A percentile compares a stretch with the other conserved stretches of the same genome.
These are phyloP conservation scores for Micrasema minimum DNA, from an alignment of 1,140 invertebrate genomes.

Conservation along the genomic window DNA sequence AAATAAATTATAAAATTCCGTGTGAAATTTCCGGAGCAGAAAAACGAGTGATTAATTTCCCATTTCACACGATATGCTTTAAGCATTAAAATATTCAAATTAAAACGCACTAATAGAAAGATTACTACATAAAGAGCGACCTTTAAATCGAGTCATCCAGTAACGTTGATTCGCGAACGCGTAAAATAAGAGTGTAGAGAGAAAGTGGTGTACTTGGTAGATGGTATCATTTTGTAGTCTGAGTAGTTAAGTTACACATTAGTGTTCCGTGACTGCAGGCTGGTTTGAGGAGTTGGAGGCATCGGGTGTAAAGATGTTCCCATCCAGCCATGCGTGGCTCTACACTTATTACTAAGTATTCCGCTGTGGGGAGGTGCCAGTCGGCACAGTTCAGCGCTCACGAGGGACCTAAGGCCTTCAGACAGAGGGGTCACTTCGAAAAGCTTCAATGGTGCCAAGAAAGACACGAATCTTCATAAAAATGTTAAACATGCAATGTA, in stretches of 20 bases:
- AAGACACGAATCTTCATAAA: too few species aligned
- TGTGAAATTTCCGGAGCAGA: too few species aligned
- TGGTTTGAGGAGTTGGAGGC: neutral
- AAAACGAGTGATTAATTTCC: too few species aligned
- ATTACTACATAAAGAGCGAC: conserved; percentile 12
- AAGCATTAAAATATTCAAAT: too few species aligned
- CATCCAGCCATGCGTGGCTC: conserved; percentile 31
- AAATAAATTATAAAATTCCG: too few species aligned
- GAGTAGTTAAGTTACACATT: neutral
- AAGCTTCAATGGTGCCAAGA: neutral
- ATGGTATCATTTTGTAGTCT: neutral
- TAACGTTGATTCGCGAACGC: neutral
- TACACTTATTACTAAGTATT: too few species aligned
- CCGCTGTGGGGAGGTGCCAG: conserved; percentile 5
- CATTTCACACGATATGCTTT: too few species aligned
- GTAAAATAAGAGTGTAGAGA: conserved; percentile 1
- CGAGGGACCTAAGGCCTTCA: neutral
- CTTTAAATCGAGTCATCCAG: conserved; percentile 2
- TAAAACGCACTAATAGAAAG: too few species aligned
- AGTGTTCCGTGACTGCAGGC: neutral
- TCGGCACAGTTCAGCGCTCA: conserved; percentile 18
- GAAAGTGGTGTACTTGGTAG: neutral
- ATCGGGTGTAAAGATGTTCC: conserved; percentile 25
- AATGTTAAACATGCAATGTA: too few species aligned
- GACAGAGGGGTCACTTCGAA: neutral